Evolutionary conservation across 30 jellyfish, hydroid and myxozoan genomes (phyloP).

Genomic region (Aurelia sp.): DNA sequence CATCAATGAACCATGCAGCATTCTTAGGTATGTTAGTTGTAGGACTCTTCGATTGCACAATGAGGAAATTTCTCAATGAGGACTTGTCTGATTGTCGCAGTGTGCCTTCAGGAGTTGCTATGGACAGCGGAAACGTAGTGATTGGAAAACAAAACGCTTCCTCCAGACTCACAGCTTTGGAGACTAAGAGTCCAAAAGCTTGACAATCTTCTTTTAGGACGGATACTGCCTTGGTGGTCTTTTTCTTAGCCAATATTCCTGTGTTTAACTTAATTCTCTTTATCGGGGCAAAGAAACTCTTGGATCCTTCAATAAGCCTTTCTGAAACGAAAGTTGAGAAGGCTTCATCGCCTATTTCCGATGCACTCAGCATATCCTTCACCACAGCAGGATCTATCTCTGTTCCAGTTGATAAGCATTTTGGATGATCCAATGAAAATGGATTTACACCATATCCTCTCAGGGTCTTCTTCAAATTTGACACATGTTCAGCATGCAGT

Average conservation of each 20-base stretch:
- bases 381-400: constrained; percentile 2
- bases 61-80: constrained; percentile 31
- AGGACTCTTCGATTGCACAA: neutral
- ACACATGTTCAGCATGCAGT: neutral
- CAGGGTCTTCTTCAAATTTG: neutral
- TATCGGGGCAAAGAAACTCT: constrained; percentile 9
- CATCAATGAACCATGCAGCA: constrained; percentile 27
- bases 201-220: constrained; percentile 66
- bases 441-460: neutral
- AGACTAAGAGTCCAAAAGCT: constrained; percentile 70
- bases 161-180: constrained; percentile 61
- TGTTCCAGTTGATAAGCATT: no score
- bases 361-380: constrained; percentile 7
- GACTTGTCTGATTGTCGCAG: constrained; percentile 50
- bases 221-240: constrained; percentile 28
- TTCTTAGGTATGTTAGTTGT: constrained; percentile 19
- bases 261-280: constrained; percentile 5
- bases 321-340: constrained; percentile 1
- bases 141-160: constrained; percentile 63
- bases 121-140: constrained; percentile 15
- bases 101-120: constrained; percentile 49
- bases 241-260: constrained; percentile 11
- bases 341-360: constrained; percentile 18
- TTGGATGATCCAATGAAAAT: no score
- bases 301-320: constrained; percentile 21